Evolutionary conservation across 2,113 vertebrate genomes (phyloP).

Genomic region (Microtus montanus): DNA sequence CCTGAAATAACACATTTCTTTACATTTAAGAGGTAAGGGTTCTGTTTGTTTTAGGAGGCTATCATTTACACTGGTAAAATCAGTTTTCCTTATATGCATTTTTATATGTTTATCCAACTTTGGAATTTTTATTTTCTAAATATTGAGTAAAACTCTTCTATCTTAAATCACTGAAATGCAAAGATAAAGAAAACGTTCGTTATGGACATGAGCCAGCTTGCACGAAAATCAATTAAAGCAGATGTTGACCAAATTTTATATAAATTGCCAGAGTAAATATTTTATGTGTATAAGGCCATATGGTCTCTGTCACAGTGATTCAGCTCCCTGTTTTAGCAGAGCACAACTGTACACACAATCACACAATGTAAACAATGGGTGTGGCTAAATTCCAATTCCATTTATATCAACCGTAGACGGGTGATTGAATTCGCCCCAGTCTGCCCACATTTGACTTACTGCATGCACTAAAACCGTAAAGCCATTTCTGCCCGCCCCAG

Average conservation of each 20-base stretch:
- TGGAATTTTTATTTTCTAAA: slow-evolving; percentile 21
- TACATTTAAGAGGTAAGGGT: neutral
- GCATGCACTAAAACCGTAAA: neutral
- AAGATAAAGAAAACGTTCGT: slow-evolving; percentile 1
- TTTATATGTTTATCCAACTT: neutral
- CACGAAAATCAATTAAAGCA: neutral
- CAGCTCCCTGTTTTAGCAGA: neutral
- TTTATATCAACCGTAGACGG: slow-evolving; percentile 13
- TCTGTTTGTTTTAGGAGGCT: neutral
- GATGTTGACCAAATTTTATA: slow-evolving; percentile 16
- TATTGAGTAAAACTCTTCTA: slow-evolving; percentile 42
- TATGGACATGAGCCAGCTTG: neutral
- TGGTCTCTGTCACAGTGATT: slow-evolving; percentile 31
- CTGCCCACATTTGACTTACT: neutral
- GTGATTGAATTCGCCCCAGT: neutral
- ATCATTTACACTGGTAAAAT: neutral
- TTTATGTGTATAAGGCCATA: neutral
- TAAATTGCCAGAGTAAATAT: slow-evolving; percentile 9
- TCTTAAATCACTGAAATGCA: slow-evolving; percentile 44
- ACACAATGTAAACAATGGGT: neutral
- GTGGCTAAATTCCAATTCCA: neutral
- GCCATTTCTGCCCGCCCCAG: neutral
- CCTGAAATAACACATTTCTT: slow-evolving; percentile 24
- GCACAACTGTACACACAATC: neutral
- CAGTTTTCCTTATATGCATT: neutral